Evolutionary conservation across 2,113 vertebrate species (phyloP), one percentile per base, ranked within the genome.

Genomic region (Saiga tatarica): DNA sequence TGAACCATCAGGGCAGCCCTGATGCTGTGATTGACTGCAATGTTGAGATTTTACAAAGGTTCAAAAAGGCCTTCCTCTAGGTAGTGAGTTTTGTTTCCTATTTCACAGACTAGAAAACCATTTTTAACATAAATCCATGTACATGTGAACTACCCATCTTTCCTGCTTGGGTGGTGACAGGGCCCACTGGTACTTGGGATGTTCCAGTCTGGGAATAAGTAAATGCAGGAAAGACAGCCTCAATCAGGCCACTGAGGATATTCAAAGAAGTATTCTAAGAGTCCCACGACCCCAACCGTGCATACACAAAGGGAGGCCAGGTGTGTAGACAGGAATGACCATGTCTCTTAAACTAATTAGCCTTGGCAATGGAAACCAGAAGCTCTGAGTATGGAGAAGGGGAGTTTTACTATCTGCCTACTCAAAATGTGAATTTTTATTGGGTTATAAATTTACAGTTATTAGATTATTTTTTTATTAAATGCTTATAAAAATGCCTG

Each of bases 391-490:
- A 42, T 67, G 82, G 59, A 96, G 42, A 79, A 86, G 2, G 1
- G 52, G 42, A 59, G 7, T 81, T 57, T 57, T 60, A 59, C 7
- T 74, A 5, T 64, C 28, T 92, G 11, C 3, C 25, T 45, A 6
- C 12, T 81, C 47, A 76, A 74, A 81, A 52, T 67, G 26, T 79
- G 67, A 88, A 67, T 88, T 98, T 95, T 95, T 2, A 4, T 47
- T 88, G 57, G 9, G 0, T 28, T 87, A 42, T 90, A 76, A 85
- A 39, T 76, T 23, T 97, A 39, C 0, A 53, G 86, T 85, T 91
- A 85, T 50, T 57, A 81, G 8, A 23, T 83, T 59, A 84, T 26
- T 67, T 76, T 76, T 97, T 94, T 76, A 95, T 60, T 62, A 62
- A 62, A 83, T 78, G 2, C 7, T 62, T 42, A 92, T 88, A 60